Base-by-base conservation (phyloP, 2,888 invertebrate species). In the Drosophila koepferae region DNA sequence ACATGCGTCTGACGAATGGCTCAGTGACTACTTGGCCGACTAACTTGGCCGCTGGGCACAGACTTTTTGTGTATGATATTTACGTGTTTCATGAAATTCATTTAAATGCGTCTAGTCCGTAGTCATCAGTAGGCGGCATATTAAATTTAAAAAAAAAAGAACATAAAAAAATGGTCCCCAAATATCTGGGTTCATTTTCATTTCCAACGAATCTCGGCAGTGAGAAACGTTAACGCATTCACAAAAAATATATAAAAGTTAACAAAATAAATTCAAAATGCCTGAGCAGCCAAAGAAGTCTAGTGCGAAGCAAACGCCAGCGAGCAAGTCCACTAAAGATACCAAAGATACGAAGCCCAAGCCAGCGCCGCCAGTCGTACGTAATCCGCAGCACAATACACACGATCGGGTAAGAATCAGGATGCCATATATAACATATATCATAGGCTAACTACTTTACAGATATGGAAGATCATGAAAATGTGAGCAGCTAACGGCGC, bases 401-500 rank as follows among this genome's bases (percentile, higher is more conserved):
- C 89, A 85, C 28, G 85, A 86, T 58, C 74, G 85, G 58, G 85
- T 89, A 59, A 83, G 71, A 1, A 31, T 14, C 14, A 23, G 0
- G 3, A 34, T 31, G 5, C 10, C 18, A 10, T 6, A 36, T 34
- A 7, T 8, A 12, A 3, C 5, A 43, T 18, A 16, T 46, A 8
- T 16, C 46, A 8, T 4, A 28, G 3, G 23, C 3, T 23, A 8
- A 46, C 10, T 14, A 18, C 31, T 36, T 34, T 16, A 0, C 36
- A 85, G 85, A 85, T 85, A 36, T 85, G 85, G 85, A 89, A 89
- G 46, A 72, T 86, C 3, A 86, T 86, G 85, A 86, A 89, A 56
- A 86, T 84, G 85, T 85, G 69, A 12, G 38, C 36, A 5, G 28
- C 18, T 14, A 2, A 16, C 2, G 28, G 44, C 18, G 23, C 2